These are phyloP conservation scores for Elephantulus edwardii DNA, from an alignment of 2,113 vertebrate genomes.

Conservation along the genomic window DNA sequence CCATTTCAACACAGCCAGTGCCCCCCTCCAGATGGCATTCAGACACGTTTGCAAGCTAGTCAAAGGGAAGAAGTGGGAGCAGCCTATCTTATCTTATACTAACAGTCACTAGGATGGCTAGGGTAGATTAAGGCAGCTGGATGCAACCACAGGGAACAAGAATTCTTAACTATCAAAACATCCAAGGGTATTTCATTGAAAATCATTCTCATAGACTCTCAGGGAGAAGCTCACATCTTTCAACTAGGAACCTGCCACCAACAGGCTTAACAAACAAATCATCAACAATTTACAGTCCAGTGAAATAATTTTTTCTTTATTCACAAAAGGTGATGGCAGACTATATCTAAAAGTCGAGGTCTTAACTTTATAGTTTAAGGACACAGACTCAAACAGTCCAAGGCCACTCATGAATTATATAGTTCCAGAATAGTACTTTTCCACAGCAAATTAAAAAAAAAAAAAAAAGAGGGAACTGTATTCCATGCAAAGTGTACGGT, in stretches of 20 bases:
- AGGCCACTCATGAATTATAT: not conserved
- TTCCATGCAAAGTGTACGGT: not conserved
- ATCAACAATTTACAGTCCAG: constrained; percentile 1
- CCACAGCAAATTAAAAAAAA: constrained; percentile 16
- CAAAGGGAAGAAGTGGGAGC: constrained; percentile 50
- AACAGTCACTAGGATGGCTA: constrained; percentile 54
- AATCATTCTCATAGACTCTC: constrained; percentile 2
- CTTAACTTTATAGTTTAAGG: constrained; percentile 43
- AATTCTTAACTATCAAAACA: not conserved
- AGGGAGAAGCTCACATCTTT: not conserved
- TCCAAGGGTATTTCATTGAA: not conserved
- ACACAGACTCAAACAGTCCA: not conserved
- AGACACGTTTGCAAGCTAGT: not conserved
- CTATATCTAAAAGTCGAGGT: not conserved
- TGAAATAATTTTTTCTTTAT: constrained; percentile 18
- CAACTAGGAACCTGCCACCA: not conserved
- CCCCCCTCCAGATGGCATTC: constrained; percentile 51
- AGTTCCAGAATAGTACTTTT: constrained; percentile 30
- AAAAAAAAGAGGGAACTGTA: not conserved
- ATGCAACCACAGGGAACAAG: constrained; percentile 56
- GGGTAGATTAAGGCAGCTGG: constrained; percentile 71
- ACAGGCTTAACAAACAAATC: not conserved
- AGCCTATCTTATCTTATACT: constrained; percentile 70
- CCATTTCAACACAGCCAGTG: not conserved
- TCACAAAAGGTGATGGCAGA: not conserved